Conservation (phyloP, 2,888 invertebrate genomes). For the Clitarchus hookeri region DNA sequence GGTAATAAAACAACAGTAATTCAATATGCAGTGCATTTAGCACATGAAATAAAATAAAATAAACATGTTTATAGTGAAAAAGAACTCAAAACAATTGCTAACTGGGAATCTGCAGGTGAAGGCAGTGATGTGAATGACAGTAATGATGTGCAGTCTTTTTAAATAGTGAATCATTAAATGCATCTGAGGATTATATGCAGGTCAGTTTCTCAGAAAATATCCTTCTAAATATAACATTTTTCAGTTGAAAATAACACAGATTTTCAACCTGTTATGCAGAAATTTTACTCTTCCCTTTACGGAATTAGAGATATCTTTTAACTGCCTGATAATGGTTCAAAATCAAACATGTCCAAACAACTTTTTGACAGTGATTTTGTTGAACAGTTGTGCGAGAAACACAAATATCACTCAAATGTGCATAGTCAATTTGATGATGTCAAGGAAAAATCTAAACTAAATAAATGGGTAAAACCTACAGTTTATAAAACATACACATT, state of each 20-base stretch:
- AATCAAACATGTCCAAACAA: neutral
- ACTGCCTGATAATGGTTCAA: neutral
- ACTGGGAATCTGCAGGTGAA: neutral
- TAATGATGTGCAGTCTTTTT: neutral
- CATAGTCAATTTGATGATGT: neutral
- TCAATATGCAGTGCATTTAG: neutral
- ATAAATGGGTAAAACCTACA: neutral
- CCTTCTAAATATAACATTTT: neutral
- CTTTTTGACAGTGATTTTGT: neutral
- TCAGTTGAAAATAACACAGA: constrained; percentile 12
- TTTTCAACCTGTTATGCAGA: neutral
- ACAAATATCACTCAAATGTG: neutral
- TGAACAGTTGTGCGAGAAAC: neutral
- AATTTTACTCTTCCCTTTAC: neutral
- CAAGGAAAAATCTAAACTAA: neutral
- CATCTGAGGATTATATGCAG: neutral
- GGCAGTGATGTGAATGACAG: neutral
- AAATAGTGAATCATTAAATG: neutral
- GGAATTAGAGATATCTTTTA: neutral
- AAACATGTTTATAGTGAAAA: neutral
- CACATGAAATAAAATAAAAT: neutral
- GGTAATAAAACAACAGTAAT: neutral
- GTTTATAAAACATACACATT: neutral
- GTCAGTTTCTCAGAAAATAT: neutral
- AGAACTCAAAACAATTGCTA: neutral